phyloP scores from a whole-genome alignment of 2,797 vertebrate genomes.

The Pogoniulus pusillus region DNA sequence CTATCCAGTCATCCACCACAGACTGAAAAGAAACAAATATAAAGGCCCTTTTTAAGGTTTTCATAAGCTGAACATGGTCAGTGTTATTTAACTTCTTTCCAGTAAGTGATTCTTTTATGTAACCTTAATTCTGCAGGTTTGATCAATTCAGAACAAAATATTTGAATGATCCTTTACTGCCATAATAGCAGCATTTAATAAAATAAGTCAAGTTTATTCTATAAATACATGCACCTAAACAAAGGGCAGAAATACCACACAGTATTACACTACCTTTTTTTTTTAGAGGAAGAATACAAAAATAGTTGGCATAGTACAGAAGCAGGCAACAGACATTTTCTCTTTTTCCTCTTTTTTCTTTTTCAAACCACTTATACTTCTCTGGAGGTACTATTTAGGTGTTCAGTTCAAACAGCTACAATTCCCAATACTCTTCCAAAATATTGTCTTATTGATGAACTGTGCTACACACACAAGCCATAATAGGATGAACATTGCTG shows the following conservation, averaged over 20 bases:
- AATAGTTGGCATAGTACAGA: neutral
- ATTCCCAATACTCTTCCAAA: neutral
- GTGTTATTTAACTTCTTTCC: neutral
- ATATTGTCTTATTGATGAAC: neutral
- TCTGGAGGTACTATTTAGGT: neutral
- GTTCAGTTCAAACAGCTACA: neutral
- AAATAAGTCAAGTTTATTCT: neutral
- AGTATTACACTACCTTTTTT: neutral
- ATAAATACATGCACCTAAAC: neutral
- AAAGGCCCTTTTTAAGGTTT: slow-evolving; percentile 12
- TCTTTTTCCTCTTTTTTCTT: neutral
- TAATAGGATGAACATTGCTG: neutral
- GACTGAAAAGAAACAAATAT: slow-evolving; percentile 82
- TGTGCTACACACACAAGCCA: accelerated
- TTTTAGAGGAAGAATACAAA: neutral
- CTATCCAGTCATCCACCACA: slow-evolving; percentile 99
- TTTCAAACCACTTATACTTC: neutral
- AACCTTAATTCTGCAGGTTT: neutral
- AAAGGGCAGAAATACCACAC: neutral
- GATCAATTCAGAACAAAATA: neutral
- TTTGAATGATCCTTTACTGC: neutral
- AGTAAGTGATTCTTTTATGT: neutral
- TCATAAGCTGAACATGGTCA: neutral
- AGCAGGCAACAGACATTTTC: too few species aligned
- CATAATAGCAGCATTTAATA: neutral